phyloP scores from a whole-genome alignment of 2,888 invertebrate species.

The Tenthredo distinguenda region DNA sequence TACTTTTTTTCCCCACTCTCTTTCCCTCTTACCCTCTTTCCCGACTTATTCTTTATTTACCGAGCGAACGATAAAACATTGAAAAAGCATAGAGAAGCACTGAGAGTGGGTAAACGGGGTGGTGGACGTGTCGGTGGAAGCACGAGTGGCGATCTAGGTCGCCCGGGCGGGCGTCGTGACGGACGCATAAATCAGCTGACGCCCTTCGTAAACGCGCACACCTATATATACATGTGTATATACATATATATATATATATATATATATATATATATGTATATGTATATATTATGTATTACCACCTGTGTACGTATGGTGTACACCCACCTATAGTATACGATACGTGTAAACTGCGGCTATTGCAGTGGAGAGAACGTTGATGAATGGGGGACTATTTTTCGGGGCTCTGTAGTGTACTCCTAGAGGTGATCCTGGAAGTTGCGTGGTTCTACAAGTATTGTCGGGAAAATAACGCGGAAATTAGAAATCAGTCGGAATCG shows the following conservation, averaged over 20 bases:
- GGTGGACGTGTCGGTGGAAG: background rate
- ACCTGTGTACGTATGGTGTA: too few relatives aligned
- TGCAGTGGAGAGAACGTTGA: background rate
- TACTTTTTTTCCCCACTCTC: background rate
- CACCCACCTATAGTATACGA: too few relatives aligned
- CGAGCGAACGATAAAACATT: slow-evolving; percentile 17
- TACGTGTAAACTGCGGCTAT: background rate
- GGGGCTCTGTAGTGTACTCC: background rate
- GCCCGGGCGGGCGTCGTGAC: slow-evolving; percentile 30
- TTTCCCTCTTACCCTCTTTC: background rate
- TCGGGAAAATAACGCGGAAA: background rate
- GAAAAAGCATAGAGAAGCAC: slow-evolving; percentile 7
- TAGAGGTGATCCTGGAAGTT: background rate
- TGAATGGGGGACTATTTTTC: background rate
- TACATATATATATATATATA: too few relatives aligned
- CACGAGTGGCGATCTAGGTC: slow-evolving; percentile 45
- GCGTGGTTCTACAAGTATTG: background rate
- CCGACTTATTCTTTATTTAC: slow-evolving; percentile 24
- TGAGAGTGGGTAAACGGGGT: background rate
- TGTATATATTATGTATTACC: too few relatives aligned
- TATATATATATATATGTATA: too few relatives aligned
- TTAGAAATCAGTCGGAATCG: background rate
- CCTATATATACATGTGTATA: background rate
- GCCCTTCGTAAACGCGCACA: slow-evolving; percentile 34
- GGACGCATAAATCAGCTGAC: slow-evolving; percentile 48